A percentile compares a stretch with the other conserved stretches of the same genome.
Conservation (phyloP, 2,797 vertebrate species). For the Aplochiton taeniatus region DNA sequence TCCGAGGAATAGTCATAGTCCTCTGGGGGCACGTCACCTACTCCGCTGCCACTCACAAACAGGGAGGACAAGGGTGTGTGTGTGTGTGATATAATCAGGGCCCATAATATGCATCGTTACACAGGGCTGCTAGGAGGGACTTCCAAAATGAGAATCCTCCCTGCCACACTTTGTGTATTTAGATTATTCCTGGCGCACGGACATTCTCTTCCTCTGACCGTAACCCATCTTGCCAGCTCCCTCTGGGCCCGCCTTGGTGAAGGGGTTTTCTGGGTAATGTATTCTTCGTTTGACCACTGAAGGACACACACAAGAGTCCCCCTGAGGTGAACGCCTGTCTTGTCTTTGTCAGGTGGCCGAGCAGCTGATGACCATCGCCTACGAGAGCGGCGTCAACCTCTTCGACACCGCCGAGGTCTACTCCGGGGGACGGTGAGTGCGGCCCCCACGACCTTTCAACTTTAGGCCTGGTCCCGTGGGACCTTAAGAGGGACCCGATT, state of each 20-base stretch:
- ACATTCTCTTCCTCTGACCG: neutral
- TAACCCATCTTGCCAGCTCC: conserved; percentile 26
- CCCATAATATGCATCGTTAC: no score
- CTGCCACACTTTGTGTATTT: no score
- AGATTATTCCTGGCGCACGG: no score
- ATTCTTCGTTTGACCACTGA: neutral
- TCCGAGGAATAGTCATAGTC: no score
- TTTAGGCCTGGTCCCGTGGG: neutral
- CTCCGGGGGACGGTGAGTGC: conserved; percentile 79
- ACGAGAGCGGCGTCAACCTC: conserved; percentile 91
- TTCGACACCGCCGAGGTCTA: conserved; percentile 94
- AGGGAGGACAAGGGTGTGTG: no score
- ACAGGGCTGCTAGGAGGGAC: no score
- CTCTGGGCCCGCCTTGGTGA: conserved; percentile 8
- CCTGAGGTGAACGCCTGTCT: conserved; percentile 9
- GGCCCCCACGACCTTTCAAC: neutral
- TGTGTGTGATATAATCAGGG: no score
- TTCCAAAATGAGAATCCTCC: no score
- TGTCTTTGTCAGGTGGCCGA: conserved; percentile 83
- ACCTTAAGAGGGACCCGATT: no score
- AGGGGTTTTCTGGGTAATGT: conserved; percentile 26
- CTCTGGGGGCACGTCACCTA: no score
- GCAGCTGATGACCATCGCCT: conserved; percentile 93
- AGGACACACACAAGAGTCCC: neutral
- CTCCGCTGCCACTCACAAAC: no score